Conservation (phyloP, 2,797 vertebrate species). For the Amblyopsis hoosieri region DNA sequence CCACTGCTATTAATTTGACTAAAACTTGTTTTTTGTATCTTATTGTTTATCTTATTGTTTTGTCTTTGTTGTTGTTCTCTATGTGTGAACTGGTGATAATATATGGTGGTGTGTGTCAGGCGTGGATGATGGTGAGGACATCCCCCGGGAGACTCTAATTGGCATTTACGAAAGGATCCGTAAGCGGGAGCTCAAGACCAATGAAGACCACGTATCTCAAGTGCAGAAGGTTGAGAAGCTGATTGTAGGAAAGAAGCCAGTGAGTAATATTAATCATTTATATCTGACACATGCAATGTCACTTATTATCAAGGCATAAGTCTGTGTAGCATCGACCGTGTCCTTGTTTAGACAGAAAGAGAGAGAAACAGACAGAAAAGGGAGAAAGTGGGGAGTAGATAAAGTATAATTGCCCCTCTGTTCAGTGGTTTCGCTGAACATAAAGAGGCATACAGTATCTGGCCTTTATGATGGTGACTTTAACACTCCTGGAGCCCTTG, state of each 20-base stretch:
- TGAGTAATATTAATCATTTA: constrained; percentile 63
- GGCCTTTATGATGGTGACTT: constrained; percentile 54
- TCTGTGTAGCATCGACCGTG: neutral
- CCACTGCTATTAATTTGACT: neutral
- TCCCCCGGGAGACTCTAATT: constrained; percentile 91
- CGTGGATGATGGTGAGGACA: constrained; percentile 96
- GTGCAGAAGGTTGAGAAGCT: constrained; percentile 99
- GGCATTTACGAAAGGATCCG: constrained; percentile 98
- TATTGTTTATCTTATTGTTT: constrained; percentile 10
- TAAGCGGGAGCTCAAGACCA: constrained; percentile 95
- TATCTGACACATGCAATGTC: neutral
- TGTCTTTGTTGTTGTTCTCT: neutral
- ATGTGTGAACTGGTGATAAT: neutral
- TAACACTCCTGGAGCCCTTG: constrained; percentile 37
- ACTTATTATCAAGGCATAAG: neutral
- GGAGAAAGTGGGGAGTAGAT: neutral
- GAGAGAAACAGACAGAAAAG: neutral
- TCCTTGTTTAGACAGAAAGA: neutral
- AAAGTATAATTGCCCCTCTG: neutral
- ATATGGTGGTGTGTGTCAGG: constrained; percentile 63
- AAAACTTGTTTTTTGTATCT: neutral
- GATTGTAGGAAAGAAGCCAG: constrained; percentile 97
- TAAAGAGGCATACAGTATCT: constrained; percentile 1
- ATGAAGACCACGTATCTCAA: constrained; percentile 96
- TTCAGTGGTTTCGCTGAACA: constrained; percentile 10